A percentile compares a stretch with the other conserved stretches of the same genome.
Conservation (phyloP, 2,113 vertebrate genomes). For the Dromaius novaehollandiae region DNA sequence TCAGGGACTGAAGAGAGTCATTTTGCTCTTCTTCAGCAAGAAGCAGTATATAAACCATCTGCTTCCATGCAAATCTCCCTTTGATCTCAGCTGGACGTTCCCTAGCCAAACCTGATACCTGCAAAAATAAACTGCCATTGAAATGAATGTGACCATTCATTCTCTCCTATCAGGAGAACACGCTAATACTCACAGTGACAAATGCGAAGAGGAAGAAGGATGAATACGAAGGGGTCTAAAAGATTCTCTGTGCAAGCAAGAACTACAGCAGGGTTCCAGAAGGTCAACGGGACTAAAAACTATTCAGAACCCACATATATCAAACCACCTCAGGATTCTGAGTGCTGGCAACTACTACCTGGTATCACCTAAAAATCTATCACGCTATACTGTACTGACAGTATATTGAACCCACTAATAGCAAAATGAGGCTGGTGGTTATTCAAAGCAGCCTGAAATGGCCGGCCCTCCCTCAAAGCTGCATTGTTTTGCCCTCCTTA, state of each 20-base stretch:
- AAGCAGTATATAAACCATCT: neutral
- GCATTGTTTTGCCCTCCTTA: neutral
- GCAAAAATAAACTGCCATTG: neutral
- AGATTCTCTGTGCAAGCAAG: neutral
- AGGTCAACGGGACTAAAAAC: neutral
- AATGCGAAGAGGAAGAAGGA: neutral
- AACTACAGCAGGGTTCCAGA: neutral
- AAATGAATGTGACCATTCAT: neutral
- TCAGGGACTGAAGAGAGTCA: neutral
- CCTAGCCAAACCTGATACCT: neutral
- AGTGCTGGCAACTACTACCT: neutral
- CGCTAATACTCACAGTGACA: neutral
- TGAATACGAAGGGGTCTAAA: rapidly evolving
- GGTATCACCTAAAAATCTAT: neutral
- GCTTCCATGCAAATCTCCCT: neutral
- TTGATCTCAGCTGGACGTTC: neutral
- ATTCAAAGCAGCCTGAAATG: neutral
- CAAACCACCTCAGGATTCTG: neutral
- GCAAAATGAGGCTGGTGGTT: neutral
- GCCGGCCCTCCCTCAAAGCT: neutral
- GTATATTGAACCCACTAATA: neutral
- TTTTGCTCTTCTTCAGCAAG: conserved; percentile 12
- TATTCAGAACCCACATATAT: neutral
- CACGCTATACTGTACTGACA: neutral
- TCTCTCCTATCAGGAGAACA: neutral